Conservation (phyloP, 2,888 invertebrate species). For the Tiliacea aurago region DNA sequence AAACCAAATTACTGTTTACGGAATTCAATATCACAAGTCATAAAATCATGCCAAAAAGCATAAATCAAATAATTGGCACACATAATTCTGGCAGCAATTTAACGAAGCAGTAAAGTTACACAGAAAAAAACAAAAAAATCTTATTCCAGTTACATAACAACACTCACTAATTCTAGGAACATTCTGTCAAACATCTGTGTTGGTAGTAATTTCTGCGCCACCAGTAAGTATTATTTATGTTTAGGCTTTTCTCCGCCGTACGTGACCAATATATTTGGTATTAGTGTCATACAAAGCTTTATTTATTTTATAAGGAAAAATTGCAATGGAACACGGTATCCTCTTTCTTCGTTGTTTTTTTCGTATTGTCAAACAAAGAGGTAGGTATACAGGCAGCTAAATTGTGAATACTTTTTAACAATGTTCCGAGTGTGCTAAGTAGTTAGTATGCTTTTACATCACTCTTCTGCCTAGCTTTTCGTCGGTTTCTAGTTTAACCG, state of each 20-base stretch:
- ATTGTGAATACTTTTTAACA: not conserved
- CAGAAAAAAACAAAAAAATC: slow-evolving; percentile 23
- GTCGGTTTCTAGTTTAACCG: not conserved
- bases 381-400: not conserved
- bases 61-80: slow-evolving; percentile 22
- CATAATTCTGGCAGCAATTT: not conserved
- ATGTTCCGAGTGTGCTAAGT: not conserved
- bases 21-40: not conserved
- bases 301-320: slow-evolving; percentile 58
- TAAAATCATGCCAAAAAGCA: not conserved
- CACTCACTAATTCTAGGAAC: slow-evolving; percentile 32
- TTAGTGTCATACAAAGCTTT: slow-evolving; percentile 58
- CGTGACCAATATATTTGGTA: slow-evolving; percentile 55
- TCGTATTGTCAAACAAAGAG: not conserved
- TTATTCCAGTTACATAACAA: slow-evolving; percentile 16
- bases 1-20: not conserved
- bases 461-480: not conserved
- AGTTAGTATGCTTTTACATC: too few relatives aligned
- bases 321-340: slow-evolving; percentile 1
- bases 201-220: slow-evolving; percentile 31
- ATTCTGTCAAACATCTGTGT: slow-evolving; percentile 43
- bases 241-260: slow-evolving; percentile 34
- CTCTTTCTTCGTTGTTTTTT: slow-evolving; percentile 10
- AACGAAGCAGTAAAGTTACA: slow-evolving; percentile 3
- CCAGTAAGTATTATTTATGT: slow-evolving; percentile 52